Evolutionary conservation across 2,888 invertebrate species (phyloP).

Genomic region (Tenthredo distinguenda): DNA sequence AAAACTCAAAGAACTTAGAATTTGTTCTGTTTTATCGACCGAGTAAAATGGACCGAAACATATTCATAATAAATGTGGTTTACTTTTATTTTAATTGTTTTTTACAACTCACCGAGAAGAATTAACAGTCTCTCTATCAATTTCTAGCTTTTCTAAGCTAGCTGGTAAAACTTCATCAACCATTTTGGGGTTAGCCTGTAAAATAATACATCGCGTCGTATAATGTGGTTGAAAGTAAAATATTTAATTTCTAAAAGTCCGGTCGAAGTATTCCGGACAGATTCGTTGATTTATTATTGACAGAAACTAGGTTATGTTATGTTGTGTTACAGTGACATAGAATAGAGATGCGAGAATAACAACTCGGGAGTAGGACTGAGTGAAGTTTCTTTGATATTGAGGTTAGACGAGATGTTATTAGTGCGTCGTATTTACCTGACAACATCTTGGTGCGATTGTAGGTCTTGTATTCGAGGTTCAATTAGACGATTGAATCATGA

Average conservation of each 20-base stretch:
- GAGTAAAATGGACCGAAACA: not conserved
- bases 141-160: conserved; percentile 73
- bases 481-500: not conserved
- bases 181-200: conserved; percentile 60
- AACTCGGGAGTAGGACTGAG: not conserved
- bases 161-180: conserved; percentile 73
- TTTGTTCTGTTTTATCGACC: not conserved
- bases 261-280: not conserved
- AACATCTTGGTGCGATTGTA: not conserved
- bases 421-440: not conserved
- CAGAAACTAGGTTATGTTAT: not conserved
- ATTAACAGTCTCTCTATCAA: conserved; percentile 65
- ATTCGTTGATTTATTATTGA: not conserved
- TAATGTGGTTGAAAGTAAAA: too few species aligned
- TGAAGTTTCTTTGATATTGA: not conserved
- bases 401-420: not conserved
- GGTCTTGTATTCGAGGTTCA: not conserved
- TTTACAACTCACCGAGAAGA: conserved; percentile 45
- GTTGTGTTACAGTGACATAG: not conserved
- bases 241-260: not conserved
- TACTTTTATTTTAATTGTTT: not conserved
- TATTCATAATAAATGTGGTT: not conserved
- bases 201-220: not conserved
- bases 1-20: not conserved
- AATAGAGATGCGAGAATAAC: conserved; percentile 3